Evolutionary conservation across 2,888 invertebrate species (phyloP).

Genomic region (Hedychridium roseum): DNA sequence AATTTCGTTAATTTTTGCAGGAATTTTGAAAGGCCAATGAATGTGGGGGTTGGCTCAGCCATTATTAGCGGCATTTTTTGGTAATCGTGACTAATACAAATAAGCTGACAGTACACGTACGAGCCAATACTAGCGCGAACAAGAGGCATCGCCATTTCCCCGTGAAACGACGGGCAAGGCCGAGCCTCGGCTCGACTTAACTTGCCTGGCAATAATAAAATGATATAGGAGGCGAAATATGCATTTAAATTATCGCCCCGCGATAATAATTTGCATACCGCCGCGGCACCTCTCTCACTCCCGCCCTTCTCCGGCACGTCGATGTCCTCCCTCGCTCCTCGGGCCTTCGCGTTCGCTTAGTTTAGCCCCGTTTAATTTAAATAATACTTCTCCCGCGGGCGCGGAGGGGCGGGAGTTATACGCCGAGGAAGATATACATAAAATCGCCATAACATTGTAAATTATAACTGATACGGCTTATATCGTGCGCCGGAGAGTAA

Average conservation of each 20-base stretch:
- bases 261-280: slow-evolving; percentile 64
- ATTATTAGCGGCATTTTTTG: too few relatives aligned
- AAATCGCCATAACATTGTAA: slow-evolving; percentile 65
- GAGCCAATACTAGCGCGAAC: too few relatives aligned
- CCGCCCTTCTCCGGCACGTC: slow-evolving; percentile 32
- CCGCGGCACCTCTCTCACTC: slow-evolving; percentile 48
- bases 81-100: too few relatives aligned
- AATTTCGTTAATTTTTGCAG: too few relatives aligned
- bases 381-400: slow-evolving; percentile 63
- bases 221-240: slow-evolving; percentile 65
- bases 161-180: slow-evolving; percentile 47
- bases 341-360: slow-evolving; percentile 58
- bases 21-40: too few relatives aligned
- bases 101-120: too few relatives aligned
- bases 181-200: slow-evolving; percentile 53
- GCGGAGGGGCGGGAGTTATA: slow-evolving; percentile 36
- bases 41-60: too few relatives aligned
- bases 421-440: slow-evolving; percentile 62
- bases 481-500: slow-evolving; percentile 40
- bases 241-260: slow-evolving; percentile 65
- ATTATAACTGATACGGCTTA: slow-evolving; percentile 65
- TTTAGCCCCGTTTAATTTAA: slow-evolving; percentile 65
- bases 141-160: slow-evolving; percentile 28
- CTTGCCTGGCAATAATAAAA: slow-evolving; percentile 63
- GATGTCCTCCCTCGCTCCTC: slow-evolving; percentile 39